phyloP scores from a whole-genome alignment of 2,113 vertebrate species.

The Rhadina sibilatrix region DNA sequence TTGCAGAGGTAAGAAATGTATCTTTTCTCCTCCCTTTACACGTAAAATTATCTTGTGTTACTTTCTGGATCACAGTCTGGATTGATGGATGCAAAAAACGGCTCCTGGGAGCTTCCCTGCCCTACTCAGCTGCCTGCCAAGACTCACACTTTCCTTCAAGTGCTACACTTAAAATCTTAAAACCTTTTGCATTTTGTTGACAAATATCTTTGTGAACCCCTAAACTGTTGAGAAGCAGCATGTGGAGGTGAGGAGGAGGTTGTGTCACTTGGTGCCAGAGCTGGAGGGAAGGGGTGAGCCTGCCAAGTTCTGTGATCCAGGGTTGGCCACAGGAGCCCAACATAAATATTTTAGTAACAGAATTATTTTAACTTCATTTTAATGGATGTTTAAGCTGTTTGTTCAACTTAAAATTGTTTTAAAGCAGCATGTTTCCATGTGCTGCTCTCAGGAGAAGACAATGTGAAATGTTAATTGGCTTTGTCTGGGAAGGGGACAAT shows the following conservation, averaged over 20 bases:
- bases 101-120: neutral
- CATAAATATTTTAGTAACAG: conserved; percentile 6
- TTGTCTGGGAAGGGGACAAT: neutral
- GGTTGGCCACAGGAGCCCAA: neutral
- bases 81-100: neutral
- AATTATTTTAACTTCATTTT: conserved; percentile 15
- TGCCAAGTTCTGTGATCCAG: neutral
- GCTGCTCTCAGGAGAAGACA: neutral
- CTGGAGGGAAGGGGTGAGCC: neutral
- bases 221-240: neutral
- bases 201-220: neutral
- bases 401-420: neutral
- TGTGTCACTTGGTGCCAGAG: neutral
- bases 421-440: neutral
- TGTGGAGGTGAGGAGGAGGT: neutral
- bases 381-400: neutral
- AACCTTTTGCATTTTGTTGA: neutral
- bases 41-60: neutral
- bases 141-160: neutral
- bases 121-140: neutral
- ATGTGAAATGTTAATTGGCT: neutral
- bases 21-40: neutral
- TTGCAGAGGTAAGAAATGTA: neutral
- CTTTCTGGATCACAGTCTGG: neutral
- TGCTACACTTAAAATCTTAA: neutral